phyloP scores from a whole-genome alignment of 2,888 invertebrate species.

The Oasisia sp. region DNA sequence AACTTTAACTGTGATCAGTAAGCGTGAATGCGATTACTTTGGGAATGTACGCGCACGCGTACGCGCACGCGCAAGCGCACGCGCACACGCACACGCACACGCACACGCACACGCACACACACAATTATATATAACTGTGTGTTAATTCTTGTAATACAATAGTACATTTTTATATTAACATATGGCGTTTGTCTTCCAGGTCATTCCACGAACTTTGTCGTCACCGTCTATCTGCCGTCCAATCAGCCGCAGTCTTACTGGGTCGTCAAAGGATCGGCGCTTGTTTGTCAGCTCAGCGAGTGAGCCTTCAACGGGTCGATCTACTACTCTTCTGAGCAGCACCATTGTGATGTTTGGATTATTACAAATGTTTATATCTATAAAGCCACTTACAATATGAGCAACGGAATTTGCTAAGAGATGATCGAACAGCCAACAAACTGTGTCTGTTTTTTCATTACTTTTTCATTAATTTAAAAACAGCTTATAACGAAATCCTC shows the following conservation, averaged over 20 bases:
- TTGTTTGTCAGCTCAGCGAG: slow-evolving; percentile 84
- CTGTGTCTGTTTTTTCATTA: not conserved
- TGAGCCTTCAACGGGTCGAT: slow-evolving; percentile 41
- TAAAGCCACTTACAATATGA: not conserved
- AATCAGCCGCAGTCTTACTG: slow-evolving; percentile 78
- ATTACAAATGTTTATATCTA: not conserved
- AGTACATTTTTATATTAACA: not conserved
- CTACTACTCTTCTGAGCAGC: not conserved
- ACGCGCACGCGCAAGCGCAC: too few species aligned
- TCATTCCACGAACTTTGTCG: slow-evolving; percentile 67
- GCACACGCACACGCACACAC: not conserved
- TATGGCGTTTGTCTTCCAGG: slow-evolving; percentile 50
- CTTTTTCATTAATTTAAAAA: not conserved
- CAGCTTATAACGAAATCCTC: not conserved
- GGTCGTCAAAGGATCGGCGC: slow-evolving; percentile 89
- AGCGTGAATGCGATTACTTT: too few species aligned
- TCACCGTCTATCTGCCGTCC: slow-evolving; percentile 67
- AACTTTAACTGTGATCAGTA: too few species aligned
- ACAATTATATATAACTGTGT: not conserved
- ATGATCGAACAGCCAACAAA: not conserved
- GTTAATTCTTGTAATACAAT: not conserved
- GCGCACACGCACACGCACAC: too few species aligned
- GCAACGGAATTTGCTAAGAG: not conserved
- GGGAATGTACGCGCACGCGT: too few species aligned
- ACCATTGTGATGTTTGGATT: not conserved